phyloP scores from a whole-genome alignment of 92 coral and sea anemone genomes.

The Porites evermanni region DNA sequence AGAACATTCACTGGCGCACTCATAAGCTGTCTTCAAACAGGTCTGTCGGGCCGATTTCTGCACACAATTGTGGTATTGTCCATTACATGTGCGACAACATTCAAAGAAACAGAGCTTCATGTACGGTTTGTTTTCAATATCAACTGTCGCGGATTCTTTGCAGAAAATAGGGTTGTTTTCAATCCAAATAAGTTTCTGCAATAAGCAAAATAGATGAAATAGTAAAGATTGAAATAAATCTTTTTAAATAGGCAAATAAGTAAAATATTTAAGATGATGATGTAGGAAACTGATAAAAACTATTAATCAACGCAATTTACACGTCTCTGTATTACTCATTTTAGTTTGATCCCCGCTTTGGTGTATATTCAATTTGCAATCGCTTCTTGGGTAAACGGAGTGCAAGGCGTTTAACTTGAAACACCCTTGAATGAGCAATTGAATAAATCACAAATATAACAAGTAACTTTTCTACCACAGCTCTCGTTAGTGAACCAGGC shows the following conservation, averaged over 20 bases:
- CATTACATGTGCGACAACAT: constrained; percentile 16
- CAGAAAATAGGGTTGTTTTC: constrained; percentile 25
- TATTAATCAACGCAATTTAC: too few relatives aligned
- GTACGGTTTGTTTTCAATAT: not conserved
- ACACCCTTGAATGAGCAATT: too few relatives aligned
- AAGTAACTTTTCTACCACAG: too few relatives aligned
- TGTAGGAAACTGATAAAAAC: too few relatives aligned
- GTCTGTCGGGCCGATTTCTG: not conserved
- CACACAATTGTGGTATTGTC: not conserved
- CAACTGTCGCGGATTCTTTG: constrained; percentile 23
- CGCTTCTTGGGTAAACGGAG: too few relatives aligned
- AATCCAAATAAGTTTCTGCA: constrained; percentile 19
- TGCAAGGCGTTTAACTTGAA: too few relatives aligned
- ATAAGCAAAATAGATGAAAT: not conserved
- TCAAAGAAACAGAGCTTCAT: not conserved
- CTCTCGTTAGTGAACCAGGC: too few relatives aligned
- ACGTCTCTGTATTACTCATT: too few relatives aligned
- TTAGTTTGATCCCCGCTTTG: too few relatives aligned
- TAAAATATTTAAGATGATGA: too few relatives aligned
- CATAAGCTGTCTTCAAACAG: not conserved
- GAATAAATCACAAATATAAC: too few relatives aligned
- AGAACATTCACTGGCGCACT: not conserved
- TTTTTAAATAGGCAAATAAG: not conserved
- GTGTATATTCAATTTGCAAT: too few relatives aligned
- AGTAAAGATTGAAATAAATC: not conserved